Evolutionary conservation across 2,888 invertebrate species (phyloP).

Genomic region (Neoscelio sp.): DNA sequence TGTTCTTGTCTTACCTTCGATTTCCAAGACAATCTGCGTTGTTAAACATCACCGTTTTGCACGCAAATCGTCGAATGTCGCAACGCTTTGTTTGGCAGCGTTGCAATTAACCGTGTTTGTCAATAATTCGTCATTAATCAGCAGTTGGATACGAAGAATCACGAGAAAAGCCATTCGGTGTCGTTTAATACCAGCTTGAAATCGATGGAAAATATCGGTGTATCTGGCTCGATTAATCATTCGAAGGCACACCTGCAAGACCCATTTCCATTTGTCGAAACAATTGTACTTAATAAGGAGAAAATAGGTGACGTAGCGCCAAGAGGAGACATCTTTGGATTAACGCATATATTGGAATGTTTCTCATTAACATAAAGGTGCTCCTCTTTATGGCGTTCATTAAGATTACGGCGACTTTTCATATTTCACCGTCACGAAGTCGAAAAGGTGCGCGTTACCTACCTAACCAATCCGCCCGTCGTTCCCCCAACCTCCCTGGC

Average conservation of each 20-base stretch:
- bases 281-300: neutral
- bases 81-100: neutral
- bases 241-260: slow-evolving; percentile 10
- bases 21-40: slow-evolving; percentile 19
- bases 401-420: slow-evolving; percentile 68
- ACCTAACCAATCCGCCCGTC: neutral
- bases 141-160: too few relatives aligned
- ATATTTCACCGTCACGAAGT: neutral
- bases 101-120: too few relatives aligned
- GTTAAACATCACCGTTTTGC: slow-evolving; percentile 1
- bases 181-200: too few relatives aligned
- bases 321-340: slow-evolving; percentile 76
- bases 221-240: too few relatives aligned
- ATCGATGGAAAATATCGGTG: neutral
- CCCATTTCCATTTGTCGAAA: too few relatives aligned
- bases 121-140: too few relatives aligned
- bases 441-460: slow-evolving; percentile 36
- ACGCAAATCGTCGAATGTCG: neutral
- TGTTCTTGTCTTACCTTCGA: slow-evolving; percentile 32
- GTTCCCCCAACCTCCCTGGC: neutral
- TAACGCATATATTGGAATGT: slow-evolving; percentile 77
- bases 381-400: slow-evolving; percentile 36
- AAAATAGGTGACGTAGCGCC: slow-evolving; percentile 10
- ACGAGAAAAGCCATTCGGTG: too few relatives aligned
- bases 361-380: slow-evolving; percentile 79